Percentiles rank a stretch among this genome's conserved stretches.
Conservation (phyloP, 1,140 invertebrate species). For the Orchesella cincta region DNA sequence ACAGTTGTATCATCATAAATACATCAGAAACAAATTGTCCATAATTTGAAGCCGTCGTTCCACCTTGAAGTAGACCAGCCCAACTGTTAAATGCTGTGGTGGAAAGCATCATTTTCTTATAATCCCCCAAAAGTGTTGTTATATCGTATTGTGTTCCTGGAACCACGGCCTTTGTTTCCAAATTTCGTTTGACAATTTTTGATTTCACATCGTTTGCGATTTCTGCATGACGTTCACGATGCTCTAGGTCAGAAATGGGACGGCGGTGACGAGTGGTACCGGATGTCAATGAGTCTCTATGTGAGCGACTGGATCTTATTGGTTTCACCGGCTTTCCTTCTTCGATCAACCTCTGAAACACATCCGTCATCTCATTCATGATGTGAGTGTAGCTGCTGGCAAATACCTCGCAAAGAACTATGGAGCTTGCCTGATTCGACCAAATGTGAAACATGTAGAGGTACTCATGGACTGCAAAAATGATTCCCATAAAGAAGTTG, state of each 20-base stretch:
- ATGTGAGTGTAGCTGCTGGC: constrained; percentile 31
- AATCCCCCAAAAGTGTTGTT: constrained; percentile 15
- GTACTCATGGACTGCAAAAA: constrained; percentile 31
- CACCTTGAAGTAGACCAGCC: constrained; percentile 19
- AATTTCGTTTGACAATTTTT: not conserved
- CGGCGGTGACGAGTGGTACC: not conserved
- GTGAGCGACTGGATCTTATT: not conserved
- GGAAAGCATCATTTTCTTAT: constrained; percentile 15
- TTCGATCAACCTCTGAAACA: constrained; percentile 27
- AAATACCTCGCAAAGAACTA: constrained; percentile 11
- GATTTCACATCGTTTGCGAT: not conserved
- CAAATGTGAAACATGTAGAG: constrained; percentile 41
- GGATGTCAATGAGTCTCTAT: not conserved
- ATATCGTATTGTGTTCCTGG: constrained; percentile 31
- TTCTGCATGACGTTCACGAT: not conserved
- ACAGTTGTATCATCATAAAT: constrained; percentile 37
- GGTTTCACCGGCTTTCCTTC: not conserved
- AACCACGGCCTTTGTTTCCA: constrained; percentile 17
- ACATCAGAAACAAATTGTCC: constrained; percentile 38
- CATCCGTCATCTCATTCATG: constrained; percentile 31
- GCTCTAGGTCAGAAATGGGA: not conserved
- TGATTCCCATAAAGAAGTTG: not conserved
- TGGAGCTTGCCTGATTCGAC: constrained; percentile 27
- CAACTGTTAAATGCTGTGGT: constrained; percentile 29
- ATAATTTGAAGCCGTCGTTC: constrained; percentile 23